phyloP scores from a whole-genome alignment of 2,113 vertebrate species.

The Solenodon paradoxus region DNA sequence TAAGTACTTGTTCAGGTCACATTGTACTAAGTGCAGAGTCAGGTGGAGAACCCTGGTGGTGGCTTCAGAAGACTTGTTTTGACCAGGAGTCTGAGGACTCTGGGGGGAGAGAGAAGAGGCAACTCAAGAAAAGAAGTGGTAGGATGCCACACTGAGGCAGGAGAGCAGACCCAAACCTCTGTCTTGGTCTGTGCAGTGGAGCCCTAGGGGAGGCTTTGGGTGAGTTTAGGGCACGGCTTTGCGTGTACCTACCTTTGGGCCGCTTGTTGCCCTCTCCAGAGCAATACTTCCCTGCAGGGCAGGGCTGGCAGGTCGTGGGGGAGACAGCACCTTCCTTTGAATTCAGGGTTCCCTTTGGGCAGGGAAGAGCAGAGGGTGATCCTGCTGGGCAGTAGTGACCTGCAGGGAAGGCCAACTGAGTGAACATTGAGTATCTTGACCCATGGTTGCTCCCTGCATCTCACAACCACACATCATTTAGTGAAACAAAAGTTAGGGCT shows the following conservation, averaged over 20 bases:
- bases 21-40: rapidly evolving
- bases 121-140: not conserved
- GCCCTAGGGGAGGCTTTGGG: not conserved
- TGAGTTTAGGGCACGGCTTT: not conserved
- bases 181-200: not conserved
- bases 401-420: slow-evolving; percentile 54
- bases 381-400: slow-evolving; percentile 88
- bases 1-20: not conserved
- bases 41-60: not conserved
- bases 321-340: slow-evolving; percentile 81
- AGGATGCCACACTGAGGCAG: not conserved
- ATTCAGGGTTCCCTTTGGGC: slow-evolving; percentile 88
- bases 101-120: not conserved
- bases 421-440: not conserved
- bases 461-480: not conserved
- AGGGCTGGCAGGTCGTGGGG: slow-evolving; percentile 83
- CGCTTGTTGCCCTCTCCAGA: slow-evolving; percentile 83
- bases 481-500: not conserved
- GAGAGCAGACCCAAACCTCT: rapidly evolving
- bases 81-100: not conserved
- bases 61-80: not conserved
- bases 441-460: too few species aligned
- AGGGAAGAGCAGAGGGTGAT: slow-evolving; percentile 82
- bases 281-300: slow-evolving; percentile 89
- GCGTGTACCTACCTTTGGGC: slow-evolving; percentile 85